Conservation (phyloP, 1,140 invertebrate species). For the Leptopilina boulardi region DNA sequence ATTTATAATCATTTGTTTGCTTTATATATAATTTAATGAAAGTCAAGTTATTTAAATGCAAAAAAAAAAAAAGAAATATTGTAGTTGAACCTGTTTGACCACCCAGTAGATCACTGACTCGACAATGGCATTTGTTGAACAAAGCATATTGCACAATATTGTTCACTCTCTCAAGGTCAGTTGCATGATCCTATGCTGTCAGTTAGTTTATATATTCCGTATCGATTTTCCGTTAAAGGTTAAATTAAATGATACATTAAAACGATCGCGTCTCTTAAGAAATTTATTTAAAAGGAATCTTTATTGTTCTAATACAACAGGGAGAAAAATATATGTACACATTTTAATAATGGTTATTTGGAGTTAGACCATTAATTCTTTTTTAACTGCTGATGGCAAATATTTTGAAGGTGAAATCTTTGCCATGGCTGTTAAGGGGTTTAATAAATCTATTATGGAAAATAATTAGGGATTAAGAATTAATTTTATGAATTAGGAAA, state of each 20-base stretch:
- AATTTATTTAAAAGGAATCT: not conserved
- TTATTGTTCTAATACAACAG: not conserved
- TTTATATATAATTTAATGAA: not conserved
- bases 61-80: too few relatives aligned
- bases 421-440: too few relatives aligned
- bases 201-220: not conserved
- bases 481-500: too few relatives aligned
- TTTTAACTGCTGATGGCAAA: too few relatives aligned
- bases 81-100: not conserved
- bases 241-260: not conserved
- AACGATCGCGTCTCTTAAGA: not conserved
- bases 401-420: too few relatives aligned
- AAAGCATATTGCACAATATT: conserved; percentile 25
- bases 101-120: not conserved
- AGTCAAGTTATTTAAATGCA: too few relatives aligned
- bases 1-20: too few relatives aligned
- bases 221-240: conserved; percentile 25
- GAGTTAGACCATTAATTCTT: too few relatives aligned
- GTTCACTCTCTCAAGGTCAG: not conserved
- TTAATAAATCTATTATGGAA: too few relatives aligned
- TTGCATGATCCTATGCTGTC: conserved; percentile 1
- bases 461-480: too few relatives aligned
- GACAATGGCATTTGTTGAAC: conserved; percentile 11
- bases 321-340: too few relatives aligned
- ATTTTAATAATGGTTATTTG: too few relatives aligned